Percentiles rank a stretch among this genome's conserved stretches.
These are phyloP conservation scores for Chrysina gloriosa DNA, from an alignment of 2,888 invertebrate species.

Conservation along the genomic window DNA sequence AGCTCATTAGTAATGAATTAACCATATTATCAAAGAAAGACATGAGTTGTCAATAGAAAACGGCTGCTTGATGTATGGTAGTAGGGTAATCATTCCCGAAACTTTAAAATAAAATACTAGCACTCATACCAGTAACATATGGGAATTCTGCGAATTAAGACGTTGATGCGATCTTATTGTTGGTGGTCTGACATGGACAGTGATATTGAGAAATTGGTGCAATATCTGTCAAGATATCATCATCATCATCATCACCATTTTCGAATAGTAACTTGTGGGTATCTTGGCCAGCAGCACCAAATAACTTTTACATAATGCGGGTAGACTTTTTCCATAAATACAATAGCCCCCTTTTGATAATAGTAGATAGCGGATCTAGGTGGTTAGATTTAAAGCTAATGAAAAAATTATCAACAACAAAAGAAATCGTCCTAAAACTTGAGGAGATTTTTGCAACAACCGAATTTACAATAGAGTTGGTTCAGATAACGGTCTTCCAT, in stretches of 20 bases:
- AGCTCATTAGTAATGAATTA: background rate
- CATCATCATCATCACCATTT: background rate
- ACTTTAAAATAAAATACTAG: conserved; percentile 17
- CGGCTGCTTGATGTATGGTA: conserved; percentile 16
- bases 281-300: background rate
- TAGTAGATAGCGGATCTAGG: conserved; percentile 47
- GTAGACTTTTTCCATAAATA: conserved; percentile 40
- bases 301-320: conserved; percentile 10
- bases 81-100: conserved; percentile 25
- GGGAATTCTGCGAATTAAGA: conserved; percentile 34
- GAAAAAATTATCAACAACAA: conserved; percentile 45
- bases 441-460: conserved; percentile 47
- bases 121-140: conserved; percentile 35
- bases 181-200: conserved; percentile 22
- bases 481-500: conserved; percentile 51
- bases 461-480: conserved; percentile 47
- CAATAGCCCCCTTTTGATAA: conserved; percentile 44
- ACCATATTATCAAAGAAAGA: background rate
- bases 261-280: background rate
- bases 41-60: background rate
- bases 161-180: conserved; percentile 5
- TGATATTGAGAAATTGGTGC: conserved; percentile 35
- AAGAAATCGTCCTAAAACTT: conserved; percentile 42
- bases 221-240: too few species aligned
- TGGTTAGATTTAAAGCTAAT: conserved; percentile 46